Base-by-base conservation (phyloP, 2,797 vertebrate species). In the Poecilia wingei region DNA sequence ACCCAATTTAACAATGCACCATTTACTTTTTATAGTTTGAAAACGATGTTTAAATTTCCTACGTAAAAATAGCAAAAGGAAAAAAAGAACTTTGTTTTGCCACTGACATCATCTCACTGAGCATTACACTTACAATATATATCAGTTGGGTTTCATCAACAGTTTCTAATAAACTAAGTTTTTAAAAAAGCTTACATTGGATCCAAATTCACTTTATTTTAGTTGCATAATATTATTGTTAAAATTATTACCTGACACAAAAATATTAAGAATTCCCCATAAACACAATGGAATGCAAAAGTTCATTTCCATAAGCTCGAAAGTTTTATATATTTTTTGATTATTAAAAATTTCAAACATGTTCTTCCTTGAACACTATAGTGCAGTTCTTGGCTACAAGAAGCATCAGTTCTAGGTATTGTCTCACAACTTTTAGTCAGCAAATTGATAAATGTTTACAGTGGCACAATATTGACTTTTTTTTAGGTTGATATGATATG, bases 371-470 rank as follows among this genome's bases (percentile, higher is more conserved):
- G 14, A 80, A 2, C 10, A 46, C 61, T 75, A 59, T 83, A 79
- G 66, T 76, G 59, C 72, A 16, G 64, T 70, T 74, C 79, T 80
- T 75, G 79, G 84, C 88, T 76, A 81, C 80, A 83, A 80, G 75
- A 74, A 83, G 86, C 79, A 77, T 87, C 87, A 77, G 55, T n/a
- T 7, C 12, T 14, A 14, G 84, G 71, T 82, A 82, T 83, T 83
- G 90, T 89, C 89, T 88, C 82, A 88, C 88, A 86, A 90, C 61
- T 91, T 91, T 88, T 87, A 92, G 86, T 91, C 87, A 84, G 87
- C 85, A 90, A 93, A 92, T 92, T 81, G 76, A 92, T 91, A 89
- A 85, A 89, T 66, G 79, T 76, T 84, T 88, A 90, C 91, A 92
- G 89, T 76, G 84, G 79, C 73, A 77, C 80, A 72, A 77, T 73